These are phyloP conservation scores for Lucifuga dentata DNA, from an alignment of 2,113 vertebrate species.

Conservation along the genomic window DNA sequence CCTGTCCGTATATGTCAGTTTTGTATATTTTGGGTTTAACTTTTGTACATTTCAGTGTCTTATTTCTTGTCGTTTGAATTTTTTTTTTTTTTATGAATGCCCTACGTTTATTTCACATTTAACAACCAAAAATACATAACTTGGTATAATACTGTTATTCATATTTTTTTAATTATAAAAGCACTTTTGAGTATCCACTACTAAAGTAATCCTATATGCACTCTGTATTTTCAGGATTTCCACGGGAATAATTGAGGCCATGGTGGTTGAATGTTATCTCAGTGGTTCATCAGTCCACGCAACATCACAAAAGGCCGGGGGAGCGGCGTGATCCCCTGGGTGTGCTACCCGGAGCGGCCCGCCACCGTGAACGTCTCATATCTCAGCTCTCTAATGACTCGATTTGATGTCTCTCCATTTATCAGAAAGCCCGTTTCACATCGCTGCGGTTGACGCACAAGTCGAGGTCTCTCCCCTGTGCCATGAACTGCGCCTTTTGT, in stretches of 20 bases:
- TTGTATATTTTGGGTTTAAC: too few relatives aligned
- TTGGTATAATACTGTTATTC: constrained; percentile 28
- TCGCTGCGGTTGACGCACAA: constrained; percentile 58
- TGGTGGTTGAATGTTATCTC: constrained; percentile 69
- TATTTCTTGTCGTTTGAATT: neutral
- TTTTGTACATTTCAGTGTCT: too few relatives aligned
- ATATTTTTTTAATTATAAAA: constrained; percentile 33
- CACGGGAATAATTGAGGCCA: constrained; percentile 69
- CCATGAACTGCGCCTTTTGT: constrained; percentile 75
- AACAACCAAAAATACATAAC: constrained; percentile 18
- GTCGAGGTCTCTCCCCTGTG: constrained; percentile 60
- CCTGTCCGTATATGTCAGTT: too few relatives aligned
- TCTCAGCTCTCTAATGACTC: constrained; percentile 79
- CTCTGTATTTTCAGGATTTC: constrained; percentile 50
- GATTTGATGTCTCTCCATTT: constrained; percentile 80
- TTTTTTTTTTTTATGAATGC: too few relatives aligned
- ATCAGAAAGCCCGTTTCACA: constrained; percentile 65
- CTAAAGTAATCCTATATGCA: constrained; percentile 40
- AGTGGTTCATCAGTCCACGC: constrained; percentile 68
- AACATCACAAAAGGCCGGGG: constrained; percentile 74
- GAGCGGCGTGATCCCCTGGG: constrained; percentile 72
- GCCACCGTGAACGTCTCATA: constrained; percentile 71
- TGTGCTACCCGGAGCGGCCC: constrained; percentile 67
- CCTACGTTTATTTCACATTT: too few relatives aligned
- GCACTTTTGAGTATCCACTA: constrained; percentile 42